Evolutionary conservation across 2,113 vertebrate genomes (phyloP).

Genomic region (Hylia prasina): DNA sequence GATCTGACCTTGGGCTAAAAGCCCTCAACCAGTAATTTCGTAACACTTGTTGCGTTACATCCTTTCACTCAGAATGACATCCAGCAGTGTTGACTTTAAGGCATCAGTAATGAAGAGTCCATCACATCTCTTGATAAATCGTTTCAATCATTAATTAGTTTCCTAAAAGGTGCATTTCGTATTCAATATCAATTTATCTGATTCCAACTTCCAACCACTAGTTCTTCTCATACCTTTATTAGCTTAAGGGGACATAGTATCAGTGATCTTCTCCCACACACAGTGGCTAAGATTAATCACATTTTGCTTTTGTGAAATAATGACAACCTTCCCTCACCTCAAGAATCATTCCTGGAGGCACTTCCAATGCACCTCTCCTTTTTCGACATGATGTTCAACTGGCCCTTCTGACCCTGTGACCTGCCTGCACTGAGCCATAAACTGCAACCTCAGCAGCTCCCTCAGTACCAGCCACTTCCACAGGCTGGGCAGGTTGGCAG

Average conservation of each 20-base stretch:
- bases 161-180: neutral
- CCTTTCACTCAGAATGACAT: neutral
- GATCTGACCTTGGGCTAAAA: neutral
- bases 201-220: neutral
- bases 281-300: neutral
- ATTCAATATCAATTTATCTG: neutral
- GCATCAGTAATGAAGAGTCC: neutral
- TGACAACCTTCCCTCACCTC: neutral
- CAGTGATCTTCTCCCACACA: neutral
- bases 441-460: neutral
- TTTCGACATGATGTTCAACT: neutral
- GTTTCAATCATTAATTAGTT: neutral
- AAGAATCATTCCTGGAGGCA: neutral
- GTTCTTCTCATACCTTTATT: neutral
- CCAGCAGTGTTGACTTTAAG: neutral
- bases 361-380: neutral
- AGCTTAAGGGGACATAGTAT: neutral
- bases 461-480: accelerated
- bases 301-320: neutral
- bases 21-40: neutral
- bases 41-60: neutral
- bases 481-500: neutral
- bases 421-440: neutral
- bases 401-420: neutral
- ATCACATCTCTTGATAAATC: neutral